These are phyloP conservation scores for Nibea coibor DNA, from an alignment of 2,113 vertebrate genomes.

Conservation along the genomic window DNA sequence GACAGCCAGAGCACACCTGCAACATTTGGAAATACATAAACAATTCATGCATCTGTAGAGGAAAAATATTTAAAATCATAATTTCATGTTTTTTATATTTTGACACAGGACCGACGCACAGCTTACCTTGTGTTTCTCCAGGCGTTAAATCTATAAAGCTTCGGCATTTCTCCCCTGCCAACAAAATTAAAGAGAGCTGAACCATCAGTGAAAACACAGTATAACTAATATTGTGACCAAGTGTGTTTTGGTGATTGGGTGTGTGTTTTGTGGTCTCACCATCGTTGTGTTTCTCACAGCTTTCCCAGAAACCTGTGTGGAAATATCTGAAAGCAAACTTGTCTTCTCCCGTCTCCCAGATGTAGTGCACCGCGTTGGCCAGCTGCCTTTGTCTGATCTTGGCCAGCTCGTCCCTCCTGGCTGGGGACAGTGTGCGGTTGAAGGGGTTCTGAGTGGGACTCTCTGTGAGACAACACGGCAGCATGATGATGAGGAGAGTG, in stretches of 20 bases:
- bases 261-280: conserved; percentile 71
- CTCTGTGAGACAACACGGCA: conserved; percentile 65
- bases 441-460: conserved; percentile 80
- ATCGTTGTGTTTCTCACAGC: conserved; percentile 86
- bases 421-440: conserved; percentile 80
- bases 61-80: neutral
- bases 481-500: neutral
- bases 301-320: conserved; percentile 89
- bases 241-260: neutral
- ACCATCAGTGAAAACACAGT: neutral
- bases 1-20: conserved; percentile 89
- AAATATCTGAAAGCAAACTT: conserved; percentile 89
- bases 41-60: neutral
- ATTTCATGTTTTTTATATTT: neutral
- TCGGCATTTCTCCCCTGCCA: conserved; percentile 87
- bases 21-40: conserved; percentile 25
- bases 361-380: conserved; percentile 87
- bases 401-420: conserved; percentile 78
- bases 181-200: neutral
- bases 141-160: conserved; percentile 88
- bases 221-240: neutral
- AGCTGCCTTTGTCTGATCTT: conserved; percentile 80
- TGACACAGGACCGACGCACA: neutral
- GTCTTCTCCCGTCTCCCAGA: conserved; percentile 90
- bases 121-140: conserved; percentile 84